Evolutionary conservation across 2,888 invertebrate species (phyloP).

Genomic region (Chydorus sphaericus): DNA sequence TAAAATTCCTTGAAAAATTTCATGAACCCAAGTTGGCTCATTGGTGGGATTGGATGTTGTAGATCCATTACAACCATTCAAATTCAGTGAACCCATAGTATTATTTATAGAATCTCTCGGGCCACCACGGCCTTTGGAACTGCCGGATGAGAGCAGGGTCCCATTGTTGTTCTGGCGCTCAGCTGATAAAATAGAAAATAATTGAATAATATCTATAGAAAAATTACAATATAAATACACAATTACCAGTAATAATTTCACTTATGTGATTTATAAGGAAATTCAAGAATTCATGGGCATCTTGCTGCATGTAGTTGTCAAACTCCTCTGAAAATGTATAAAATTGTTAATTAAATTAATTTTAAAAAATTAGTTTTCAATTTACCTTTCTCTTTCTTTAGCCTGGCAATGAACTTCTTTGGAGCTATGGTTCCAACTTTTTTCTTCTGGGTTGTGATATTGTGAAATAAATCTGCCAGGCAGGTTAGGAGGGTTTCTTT

Average conservation of each 20-base stretch:
- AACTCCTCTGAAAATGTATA: conserved; percentile 70
- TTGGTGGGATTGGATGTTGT: conserved; percentile 36
- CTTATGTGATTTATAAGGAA: conserved; percentile 97
- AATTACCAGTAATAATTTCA: conserved; percentile 82
- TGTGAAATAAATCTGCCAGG: conserved; percentile 95
- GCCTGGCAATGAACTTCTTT: conserved; percentile 95
- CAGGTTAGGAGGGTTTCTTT: conserved; percentile 97
- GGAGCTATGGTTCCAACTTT: conserved; percentile 98
- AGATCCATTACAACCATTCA: neutral
- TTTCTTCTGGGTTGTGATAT: conserved; percentile 99
- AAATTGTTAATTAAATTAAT: conserved; percentile 20
- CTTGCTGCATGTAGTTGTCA: conserved; percentile 99
- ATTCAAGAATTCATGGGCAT: conserved; percentile 99
- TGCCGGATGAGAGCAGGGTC: no score
- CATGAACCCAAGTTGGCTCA: conserved; percentile 98
- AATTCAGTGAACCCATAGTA: no score
- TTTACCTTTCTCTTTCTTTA: conserved; percentile 92
- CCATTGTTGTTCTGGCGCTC: no score
- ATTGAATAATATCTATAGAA: conserved; percentile 1
- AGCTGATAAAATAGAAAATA: no score
- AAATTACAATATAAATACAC: no score
- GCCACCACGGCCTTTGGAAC: no score
- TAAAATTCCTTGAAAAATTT: conserved; percentile 98
- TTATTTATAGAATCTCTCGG: no score
- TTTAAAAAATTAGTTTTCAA: conserved; percentile 2